phyloP scores from a whole-genome alignment of 1,140 invertebrate genomes.

The Drosophila littoralis region DNA sequence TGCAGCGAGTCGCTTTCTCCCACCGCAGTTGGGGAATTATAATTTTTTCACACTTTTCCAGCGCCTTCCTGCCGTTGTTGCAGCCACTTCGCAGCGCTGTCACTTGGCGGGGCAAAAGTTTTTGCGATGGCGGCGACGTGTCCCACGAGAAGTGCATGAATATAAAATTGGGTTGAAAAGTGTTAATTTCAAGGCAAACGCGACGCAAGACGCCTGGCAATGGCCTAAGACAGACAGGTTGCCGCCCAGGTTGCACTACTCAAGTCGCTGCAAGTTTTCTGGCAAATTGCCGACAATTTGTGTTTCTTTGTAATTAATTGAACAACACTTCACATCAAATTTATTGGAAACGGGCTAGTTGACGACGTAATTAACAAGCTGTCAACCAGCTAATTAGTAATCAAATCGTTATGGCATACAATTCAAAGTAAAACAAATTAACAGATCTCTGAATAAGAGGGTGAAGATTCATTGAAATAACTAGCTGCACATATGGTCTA shows the following conservation, averaged over 20 bases:
- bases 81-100: conserved; percentile 42
- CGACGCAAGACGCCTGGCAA: conserved; percentile 15
- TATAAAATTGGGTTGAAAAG: conserved; percentile 74
- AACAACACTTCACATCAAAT: conserved; percentile 43
- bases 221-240: conserved; percentile 6
- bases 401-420: conserved; percentile 9
- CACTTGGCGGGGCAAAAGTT: conserved; percentile 64
- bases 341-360: conserved; percentile 19
- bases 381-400: conserved; percentile 34
- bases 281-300: conserved; percentile 41
- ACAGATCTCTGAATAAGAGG: neutral
- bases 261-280: conserved; percentile 3
- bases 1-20: conserved; percentile 18
- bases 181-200: conserved; percentile 72
- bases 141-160: conserved; percentile 74
- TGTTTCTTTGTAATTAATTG: conserved; percentile 45
- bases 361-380: conserved; percentile 35
- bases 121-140: conserved; percentile 18
- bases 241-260: conserved; percentile 6
- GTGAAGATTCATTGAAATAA: neutral
- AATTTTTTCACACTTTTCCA: conserved; percentile 69
- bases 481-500: neutral
- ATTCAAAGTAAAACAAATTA: conserved; percentile 2
- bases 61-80: conserved; percentile 24
- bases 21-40: conserved; percentile 58